A percentile compares a stretch with the other conserved stretches of the same genome.
These are phyloP conservation scores for Geophilus truncorum DNA, from an alignment of 2,888 invertebrate species.

Conservation along the genomic window DNA sequence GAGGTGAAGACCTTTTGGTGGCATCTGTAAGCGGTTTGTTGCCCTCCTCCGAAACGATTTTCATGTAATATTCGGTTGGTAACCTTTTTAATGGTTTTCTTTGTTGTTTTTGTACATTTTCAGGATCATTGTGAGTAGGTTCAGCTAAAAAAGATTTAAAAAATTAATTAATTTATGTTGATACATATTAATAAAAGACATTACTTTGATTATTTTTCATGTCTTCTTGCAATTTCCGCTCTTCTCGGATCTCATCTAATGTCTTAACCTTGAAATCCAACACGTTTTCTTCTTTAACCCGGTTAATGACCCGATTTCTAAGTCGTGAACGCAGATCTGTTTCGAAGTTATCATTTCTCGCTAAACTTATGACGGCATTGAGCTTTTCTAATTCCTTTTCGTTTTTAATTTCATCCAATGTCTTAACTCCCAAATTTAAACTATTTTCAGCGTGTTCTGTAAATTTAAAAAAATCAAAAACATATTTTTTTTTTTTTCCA, in stretches of 20 bases:
- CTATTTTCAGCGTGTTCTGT: not conserved
- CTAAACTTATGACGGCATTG: no score
- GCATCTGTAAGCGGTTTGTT: not conserved
- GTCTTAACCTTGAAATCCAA: conserved; percentile 55
- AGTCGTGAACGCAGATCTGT: not conserved
- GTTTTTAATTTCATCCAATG: not conserved
- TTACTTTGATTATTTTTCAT: not conserved
- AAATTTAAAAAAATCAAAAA: not conserved
- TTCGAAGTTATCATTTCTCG: not conserved
- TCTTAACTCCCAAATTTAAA: not conserved
- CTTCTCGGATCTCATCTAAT: conserved; percentile 59
- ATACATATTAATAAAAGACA: not conserved
- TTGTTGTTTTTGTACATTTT: not conserved
- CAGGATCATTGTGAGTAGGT: not conserved
- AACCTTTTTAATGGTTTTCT: not conserved
- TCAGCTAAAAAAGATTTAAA: not conserved
- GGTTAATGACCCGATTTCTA: not conserved
- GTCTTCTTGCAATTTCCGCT: not conserved
- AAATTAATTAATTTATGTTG: not conserved
- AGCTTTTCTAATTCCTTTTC: not conserved
- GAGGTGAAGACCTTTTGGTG: not conserved
- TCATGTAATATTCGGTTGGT: not conserved
- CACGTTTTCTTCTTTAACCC: not conserved
- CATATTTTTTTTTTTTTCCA: not conserved
- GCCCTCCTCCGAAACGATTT: not conserved